A percentile compares a stretch with the other conserved stretches of the same genome.
These are phyloP conservation scores for Myrmecophaga tridactyla DNA, from an alignment of 2,113 vertebrate genomes.

Conservation along the genomic window DNA sequence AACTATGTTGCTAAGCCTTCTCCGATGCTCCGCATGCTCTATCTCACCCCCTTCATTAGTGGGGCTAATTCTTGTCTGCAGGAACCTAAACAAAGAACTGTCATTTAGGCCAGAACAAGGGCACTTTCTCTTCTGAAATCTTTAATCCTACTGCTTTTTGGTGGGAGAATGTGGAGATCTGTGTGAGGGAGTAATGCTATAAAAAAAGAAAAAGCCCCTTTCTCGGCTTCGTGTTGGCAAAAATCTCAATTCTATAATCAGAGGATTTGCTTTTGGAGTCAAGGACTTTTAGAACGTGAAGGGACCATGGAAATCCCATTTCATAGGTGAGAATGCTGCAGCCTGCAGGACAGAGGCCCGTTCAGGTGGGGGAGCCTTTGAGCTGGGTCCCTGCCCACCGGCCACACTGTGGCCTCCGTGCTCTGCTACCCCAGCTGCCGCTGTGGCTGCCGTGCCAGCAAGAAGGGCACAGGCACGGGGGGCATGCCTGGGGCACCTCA, in stretches of 20 bases:
- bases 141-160: background rate
- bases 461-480: no score
- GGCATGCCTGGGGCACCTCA: no score
- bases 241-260: background rate
- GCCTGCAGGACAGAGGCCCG: background rate
- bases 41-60: background rate
- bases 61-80: background rate
- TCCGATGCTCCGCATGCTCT: background rate
- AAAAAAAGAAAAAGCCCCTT: background rate
- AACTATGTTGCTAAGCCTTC: rapidly evolving
- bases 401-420: no score
- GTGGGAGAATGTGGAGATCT: background rate
- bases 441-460: no score
- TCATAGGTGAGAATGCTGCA: background rate
- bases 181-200: background rate
- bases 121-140: background rate
- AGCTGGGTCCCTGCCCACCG: no score
- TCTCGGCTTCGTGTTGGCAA: background rate
- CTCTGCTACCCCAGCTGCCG: no score
- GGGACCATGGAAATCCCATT: background rate
- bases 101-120: background rate
- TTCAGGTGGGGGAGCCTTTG: background rate
- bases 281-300: background rate
- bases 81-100: background rate
- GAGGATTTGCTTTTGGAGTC: background rate